These are phyloP conservation scores for Catostomus latipinnis DNA, from an alignment of 2,797 vertebrate genomes.

Conservation along the genomic window DNA sequence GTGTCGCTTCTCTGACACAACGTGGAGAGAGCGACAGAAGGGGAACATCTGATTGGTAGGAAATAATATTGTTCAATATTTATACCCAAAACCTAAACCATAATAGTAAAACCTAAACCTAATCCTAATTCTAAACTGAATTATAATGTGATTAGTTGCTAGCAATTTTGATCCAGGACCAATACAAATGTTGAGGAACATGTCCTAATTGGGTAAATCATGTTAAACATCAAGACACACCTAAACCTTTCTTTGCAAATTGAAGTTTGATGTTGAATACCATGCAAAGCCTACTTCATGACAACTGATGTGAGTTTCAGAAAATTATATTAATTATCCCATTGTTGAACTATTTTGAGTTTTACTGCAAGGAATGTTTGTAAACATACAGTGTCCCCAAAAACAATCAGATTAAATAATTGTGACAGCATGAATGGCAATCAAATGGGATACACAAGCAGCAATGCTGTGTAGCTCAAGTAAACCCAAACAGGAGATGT, in stretches of 20 bases:
- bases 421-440: conserved; percentile 77
- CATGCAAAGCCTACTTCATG: background rate
- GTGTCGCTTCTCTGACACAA: too few species aligned
- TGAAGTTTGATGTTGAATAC: too few species aligned
- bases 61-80: too few species aligned
- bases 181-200: background rate
- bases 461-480: conserved; percentile 76
- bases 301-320: background rate
- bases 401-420: conserved; percentile 75
- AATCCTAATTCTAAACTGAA: background rate
- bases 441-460: conserved; percentile 75
- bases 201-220: background rate
- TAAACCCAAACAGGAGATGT: conserved; percentile 84
- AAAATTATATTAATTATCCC: conserved; percentile 11
- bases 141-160: background rate
- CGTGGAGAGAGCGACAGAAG: too few species aligned
- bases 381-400: conserved; percentile 37
- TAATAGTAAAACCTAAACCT: background rate
- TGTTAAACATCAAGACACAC: background rate
- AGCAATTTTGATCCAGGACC: background rate
- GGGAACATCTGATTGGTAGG: too few species aligned
- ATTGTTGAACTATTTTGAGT: conserved; percentile 27
- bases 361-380: conserved; percentile 27
- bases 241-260: too few species aligned
- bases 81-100: too few species aligned